phyloP scores from a whole-genome alignment of 2,888 invertebrate species.

The Lasioglossum malachurum region DNA sequence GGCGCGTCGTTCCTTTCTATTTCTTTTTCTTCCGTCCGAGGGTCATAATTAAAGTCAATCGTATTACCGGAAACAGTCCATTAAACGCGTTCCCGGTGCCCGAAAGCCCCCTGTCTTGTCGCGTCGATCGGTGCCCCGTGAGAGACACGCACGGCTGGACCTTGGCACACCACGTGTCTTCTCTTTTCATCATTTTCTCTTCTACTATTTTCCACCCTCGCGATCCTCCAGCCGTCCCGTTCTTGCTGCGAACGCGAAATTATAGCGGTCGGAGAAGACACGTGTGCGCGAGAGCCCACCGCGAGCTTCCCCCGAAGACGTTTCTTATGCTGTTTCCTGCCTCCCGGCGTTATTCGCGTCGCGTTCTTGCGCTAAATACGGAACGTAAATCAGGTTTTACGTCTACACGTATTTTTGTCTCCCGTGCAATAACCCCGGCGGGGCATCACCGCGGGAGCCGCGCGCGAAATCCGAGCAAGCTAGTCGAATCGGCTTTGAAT shows the following conservation, averaged over 20 bases:
- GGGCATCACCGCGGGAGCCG: constrained; percentile 33
- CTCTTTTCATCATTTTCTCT: constrained; percentile 5
- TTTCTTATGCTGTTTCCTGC: constrained; percentile 7
- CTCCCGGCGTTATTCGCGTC: constrained; percentile 23
- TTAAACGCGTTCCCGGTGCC: constrained; percentile 58
- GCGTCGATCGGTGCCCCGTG: constrained; percentile 39
- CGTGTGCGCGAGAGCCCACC: neutral
- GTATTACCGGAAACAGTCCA: constrained; percentile 73
- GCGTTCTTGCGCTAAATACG: constrained; percentile 61
- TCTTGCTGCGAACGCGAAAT: neutral
- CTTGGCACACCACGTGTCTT: neutral
- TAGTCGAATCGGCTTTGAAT: constrained; percentile 51
- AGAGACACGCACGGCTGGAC: constrained; percentile 19
- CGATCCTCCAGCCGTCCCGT: neutral
- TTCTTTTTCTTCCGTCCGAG: constrained; percentile 32
- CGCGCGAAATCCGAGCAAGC: constrained; percentile 29
- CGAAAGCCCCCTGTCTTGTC: constrained; percentile 33
- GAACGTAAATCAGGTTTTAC: constrained; percentile 63
- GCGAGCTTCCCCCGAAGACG: neutral
- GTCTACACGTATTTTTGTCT: constrained; percentile 65
- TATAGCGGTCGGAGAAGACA: neutral
- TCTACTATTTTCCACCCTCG: neutral
- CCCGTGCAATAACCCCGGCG: constrained; percentile 61
- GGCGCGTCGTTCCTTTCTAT: constrained; percentile 57
- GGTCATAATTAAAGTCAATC: constrained; percentile 73